phyloP scores from a whole-genome alignment of 2,797 vertebrate genomes.

The Rhyacichthys aspro region DNA sequence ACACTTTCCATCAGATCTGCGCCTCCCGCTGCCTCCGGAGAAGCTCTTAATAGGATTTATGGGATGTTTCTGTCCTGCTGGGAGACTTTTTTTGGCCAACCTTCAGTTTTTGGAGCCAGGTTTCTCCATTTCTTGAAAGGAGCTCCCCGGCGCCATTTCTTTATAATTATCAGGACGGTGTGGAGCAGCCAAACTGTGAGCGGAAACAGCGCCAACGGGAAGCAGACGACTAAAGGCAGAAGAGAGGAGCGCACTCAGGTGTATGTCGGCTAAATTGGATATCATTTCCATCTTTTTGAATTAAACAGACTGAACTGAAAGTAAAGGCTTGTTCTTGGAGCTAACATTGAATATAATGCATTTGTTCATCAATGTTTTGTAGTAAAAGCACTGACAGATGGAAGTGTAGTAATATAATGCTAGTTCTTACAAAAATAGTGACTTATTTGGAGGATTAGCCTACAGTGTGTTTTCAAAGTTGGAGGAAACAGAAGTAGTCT shows the following conservation, averaged over 20 bases:
- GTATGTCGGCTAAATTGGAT: not conserved
- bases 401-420: not conserved
- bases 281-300: not conserved
- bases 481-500: too few species aligned
- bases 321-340: not conserved
- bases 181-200: slow-evolving; percentile 10
- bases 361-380: not conserved
- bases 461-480: too few species aligned
- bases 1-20: slow-evolving; percentile 43
- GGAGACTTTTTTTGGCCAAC: slow-evolving; percentile 44
- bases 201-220: slow-evolving; percentile 7
- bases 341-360: not conserved
- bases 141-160: slow-evolving; percentile 38
- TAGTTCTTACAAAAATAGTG: not conserved
- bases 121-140: slow-evolving; percentile 37
- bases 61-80: slow-evolving; percentile 40
- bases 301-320: not conserved
- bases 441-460: too few species aligned
- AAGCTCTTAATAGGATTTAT: slow-evolving; percentile 60
- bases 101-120: slow-evolving; percentile 33
- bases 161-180: slow-evolving; percentile 46
- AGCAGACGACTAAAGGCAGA: not conserved
- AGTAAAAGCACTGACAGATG: not conserved
- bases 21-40: slow-evolving; percentile 30
- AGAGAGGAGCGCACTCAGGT: not conserved